Base-by-base conservation (phyloP, 2,888 invertebrate species). In the Nemoura dubitans region DNA sequence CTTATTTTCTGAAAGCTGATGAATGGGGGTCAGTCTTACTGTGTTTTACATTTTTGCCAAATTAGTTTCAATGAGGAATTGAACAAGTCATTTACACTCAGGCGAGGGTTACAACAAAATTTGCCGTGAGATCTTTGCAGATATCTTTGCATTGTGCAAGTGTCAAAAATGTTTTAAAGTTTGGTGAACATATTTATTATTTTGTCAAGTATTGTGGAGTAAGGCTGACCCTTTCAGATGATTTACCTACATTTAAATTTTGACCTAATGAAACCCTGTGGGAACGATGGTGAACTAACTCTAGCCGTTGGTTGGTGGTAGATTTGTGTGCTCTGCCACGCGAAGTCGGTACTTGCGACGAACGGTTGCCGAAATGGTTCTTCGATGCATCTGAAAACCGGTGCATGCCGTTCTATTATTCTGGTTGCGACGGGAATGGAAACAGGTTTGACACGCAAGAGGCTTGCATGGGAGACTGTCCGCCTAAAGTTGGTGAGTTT, bases 371-470 rank as follows among this genome's bases (percentile, higher is more conserved):
- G 87, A 94, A 94, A 89, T 99, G 98, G 98, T 95, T 95, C 92
- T 98, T 96, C 93, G 96, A 97, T 91, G 93, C 94, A 88, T 92
- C 94, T 83, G 96, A 97, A 92, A 96, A 96, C 92, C 94, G 96
- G 89, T 99, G 98, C 93, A 93, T 96, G 93, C 97, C 97, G 85
- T 98, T 98, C 94, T 97, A 97, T 94, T 98, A 96, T 92, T 95
- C 96, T 89, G 98, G 98, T 89, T 98, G 98, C 92, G 96, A 95
- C 89, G 98, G 97, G 89, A 98, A 98, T 92, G 94, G 93, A 90
- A 98, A 98, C 93, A 96, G 95, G 91, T 98, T 97, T 93, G 93
- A 93, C 88, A 94, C 94, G 90, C 93, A 94, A 91, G 94, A 94
- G 89, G 93, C 94, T 90, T 98, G 98, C 91, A 94, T 95, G 90